Conservation (phyloP, 2,888 invertebrate genomes). For the Leptinotarsa juncta region DNA sequence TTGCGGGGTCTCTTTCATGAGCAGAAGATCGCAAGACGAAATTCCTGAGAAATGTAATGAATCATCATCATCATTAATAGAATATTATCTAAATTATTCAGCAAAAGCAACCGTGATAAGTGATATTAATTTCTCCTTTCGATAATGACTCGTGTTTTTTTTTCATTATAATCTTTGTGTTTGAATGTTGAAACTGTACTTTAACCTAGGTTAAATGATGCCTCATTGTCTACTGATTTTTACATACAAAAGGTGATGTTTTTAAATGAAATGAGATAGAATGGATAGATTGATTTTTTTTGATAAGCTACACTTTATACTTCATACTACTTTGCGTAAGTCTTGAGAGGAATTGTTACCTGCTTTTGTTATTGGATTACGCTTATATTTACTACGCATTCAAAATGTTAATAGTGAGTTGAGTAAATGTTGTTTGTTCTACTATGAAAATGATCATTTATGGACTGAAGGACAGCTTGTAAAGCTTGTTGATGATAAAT, state of each 20-base stretch:
- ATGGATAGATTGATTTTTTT: neutral
- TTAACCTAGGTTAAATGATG: neutral
- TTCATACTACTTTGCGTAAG: too few species aligned
- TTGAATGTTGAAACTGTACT: conserved; percentile 3
- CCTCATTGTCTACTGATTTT: neutral
- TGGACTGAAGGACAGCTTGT: too few species aligned
- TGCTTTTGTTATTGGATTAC: too few species aligned
- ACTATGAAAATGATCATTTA: too few species aligned
- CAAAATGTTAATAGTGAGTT: too few species aligned
- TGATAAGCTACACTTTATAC: neutral
- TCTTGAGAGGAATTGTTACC: too few species aligned
- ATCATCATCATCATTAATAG: neutral
- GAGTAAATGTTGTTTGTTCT: too few species aligned
- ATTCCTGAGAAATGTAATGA: neutral
- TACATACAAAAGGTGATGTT: neutral
- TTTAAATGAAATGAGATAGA: neutral
- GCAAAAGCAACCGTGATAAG: neutral
- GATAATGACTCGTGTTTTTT: conserved; percentile 7
- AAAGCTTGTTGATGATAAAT: too few species aligned
- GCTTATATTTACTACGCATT: too few species aligned
- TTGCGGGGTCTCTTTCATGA: too few species aligned
- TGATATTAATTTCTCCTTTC: conserved; percentile 16
- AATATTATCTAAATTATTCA: neutral
- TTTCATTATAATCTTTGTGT: neutral
- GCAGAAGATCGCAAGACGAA: too few species aligned